These are phyloP conservation scores for Phodopus roborovskii DNA, from an alignment of 2,113 vertebrate genomes.

Conservation along the genomic window DNA sequence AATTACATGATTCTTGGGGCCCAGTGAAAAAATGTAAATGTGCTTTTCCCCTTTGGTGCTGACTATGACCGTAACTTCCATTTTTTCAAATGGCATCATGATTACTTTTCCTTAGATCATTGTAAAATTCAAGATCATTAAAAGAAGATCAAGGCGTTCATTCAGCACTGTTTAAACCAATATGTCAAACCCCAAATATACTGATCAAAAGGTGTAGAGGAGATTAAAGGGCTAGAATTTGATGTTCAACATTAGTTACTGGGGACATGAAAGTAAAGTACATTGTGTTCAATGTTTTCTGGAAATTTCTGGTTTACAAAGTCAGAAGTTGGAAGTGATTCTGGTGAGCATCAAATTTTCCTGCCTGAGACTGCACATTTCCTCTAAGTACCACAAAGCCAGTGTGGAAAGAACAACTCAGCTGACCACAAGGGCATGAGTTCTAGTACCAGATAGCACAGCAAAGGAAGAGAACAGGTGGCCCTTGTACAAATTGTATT, in stretches of 20 bases:
- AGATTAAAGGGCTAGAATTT: neutral
- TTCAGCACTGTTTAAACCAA: neutral
- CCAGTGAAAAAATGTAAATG: constrained; percentile 27
- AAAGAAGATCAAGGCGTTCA: neutral
- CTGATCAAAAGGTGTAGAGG: neutral
- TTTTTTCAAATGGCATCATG: neutral
- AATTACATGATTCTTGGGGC: neutral
- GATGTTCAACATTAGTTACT: neutral
- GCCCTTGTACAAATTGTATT: neutral
- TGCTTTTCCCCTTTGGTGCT: neutral
- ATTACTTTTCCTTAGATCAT: neutral
- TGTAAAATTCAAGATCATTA: neutral
- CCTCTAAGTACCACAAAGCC: neutral
- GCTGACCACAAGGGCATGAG: neutral
- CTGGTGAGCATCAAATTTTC: neutral
- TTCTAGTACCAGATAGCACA: neutral
- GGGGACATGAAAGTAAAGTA: neutral
- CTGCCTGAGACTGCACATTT: neutral
- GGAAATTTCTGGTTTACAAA: neutral
- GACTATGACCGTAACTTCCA: neutral
- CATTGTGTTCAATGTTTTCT: neutral
- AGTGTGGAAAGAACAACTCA: neutral
- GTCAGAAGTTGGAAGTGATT: neutral
- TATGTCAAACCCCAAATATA: neutral
- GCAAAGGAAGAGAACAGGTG: neutral